Base-by-base conservation (phyloP, 2,888 invertebrate species). In the Heterodera filipjevi region DNA sequence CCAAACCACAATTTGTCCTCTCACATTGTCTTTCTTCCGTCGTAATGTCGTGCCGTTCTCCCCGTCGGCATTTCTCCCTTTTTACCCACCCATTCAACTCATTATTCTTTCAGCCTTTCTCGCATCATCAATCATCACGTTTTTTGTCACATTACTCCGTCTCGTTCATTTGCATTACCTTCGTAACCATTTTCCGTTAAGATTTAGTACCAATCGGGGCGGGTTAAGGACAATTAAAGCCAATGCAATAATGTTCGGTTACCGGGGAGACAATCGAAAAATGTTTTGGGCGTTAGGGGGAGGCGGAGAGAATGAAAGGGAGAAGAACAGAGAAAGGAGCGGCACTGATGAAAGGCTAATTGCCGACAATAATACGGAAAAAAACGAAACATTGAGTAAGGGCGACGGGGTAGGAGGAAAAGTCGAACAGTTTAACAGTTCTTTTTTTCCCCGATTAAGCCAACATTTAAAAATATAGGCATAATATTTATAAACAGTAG, bases 241-340 rank as follows among this genome's bases (percentile, higher is more conserved):
- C n/a, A 59, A n/a, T 59, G n/a, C n/a, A n/a, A n/a, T n/a, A n/a
- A 53, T 53, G 59, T n/a, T 27, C 59, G 59, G 59, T 59, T 59
- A 59, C 59, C 59, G 27, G 59, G 59, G 59, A 59, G 59, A 59
- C 59, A 59, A 59, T 59, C 27, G 27, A n/a, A 59, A 59, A 59
- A n/a, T n/a, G n/a, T n/a, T 27, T 10, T 22, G 14, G 16, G 27
- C n/a, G n/a, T n/a, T n/a, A 32, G 66, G 30, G 12, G 8, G 66
- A 8, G 64, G 64, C 6, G 64, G 64, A 22, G 12, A 14, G 3
- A 66, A 10, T 27, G 10, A 66, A 27, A 5, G 27, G 66, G 66
- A 27, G 30, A 66, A 66, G 22, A 27, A 30, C 12, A 32, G 66
- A 8, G 27, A 12, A 66, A n/a, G 12, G 49, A 19, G 3, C 49